These are phyloP conservation scores for Myxocyprinus asiaticus DNA, from an alignment of 2,113 vertebrate species.

Conservation along the genomic window DNA sequence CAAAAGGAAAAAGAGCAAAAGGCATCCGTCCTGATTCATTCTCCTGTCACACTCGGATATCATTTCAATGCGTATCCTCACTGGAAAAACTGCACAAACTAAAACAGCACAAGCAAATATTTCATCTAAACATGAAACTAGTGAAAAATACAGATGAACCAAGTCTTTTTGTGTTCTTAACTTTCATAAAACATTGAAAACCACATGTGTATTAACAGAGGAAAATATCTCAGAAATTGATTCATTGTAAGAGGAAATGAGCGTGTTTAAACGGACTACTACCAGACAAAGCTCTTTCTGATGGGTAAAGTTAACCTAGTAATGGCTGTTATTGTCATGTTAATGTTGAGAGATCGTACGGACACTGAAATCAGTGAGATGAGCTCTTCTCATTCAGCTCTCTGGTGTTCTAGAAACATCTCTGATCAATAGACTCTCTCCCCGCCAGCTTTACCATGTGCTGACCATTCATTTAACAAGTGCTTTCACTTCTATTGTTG, in stretches of 20 bases:
- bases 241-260: no score
- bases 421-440: slow-evolving; percentile 41
- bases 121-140: no score
- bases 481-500: slow-evolving; percentile 20
- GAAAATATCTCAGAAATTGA: no score
- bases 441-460: slow-evolving; percentile 47
- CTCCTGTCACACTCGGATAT: neutral
- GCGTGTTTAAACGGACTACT: no score
- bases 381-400: slow-evolving; percentile 64
- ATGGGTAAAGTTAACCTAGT: neutral
- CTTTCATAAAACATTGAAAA: no score
- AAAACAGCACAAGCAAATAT: no score
- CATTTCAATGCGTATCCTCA: no score
- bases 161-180: no score
- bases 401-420: slow-evolving; percentile 38
- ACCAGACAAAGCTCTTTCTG: no score
- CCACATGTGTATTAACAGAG: no score
- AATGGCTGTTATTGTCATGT: neutral
- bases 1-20: slow-evolving; percentile 38
- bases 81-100: no score
- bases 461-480: slow-evolving; percentile 38
- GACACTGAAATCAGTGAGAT: slow-evolving; percentile 65
- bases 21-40: slow-evolving; percentile 47
- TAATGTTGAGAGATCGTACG: slow-evolving; percentile 32
- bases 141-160: no score